A percentile compares a stretch with the other conserved stretches of the same genome.
These are phyloP conservation scores for Prionace glauca DNA, from an alignment of 2,797 vertebrate species.

Conservation along the genomic window DNA sequence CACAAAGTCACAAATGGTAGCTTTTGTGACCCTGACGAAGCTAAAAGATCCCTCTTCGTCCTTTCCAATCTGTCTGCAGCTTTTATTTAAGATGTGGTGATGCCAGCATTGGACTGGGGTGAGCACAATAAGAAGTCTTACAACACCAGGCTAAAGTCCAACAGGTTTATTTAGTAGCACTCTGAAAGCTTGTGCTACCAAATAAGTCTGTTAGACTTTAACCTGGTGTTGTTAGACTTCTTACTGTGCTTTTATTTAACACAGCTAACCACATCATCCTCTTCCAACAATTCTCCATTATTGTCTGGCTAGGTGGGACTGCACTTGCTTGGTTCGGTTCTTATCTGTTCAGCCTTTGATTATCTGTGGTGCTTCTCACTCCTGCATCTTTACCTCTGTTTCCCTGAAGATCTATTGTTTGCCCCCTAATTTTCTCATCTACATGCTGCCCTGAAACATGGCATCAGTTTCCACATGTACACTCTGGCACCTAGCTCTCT, in stretches of 20 bases:
- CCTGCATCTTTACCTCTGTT: neutral
- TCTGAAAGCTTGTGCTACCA: too few relatives aligned
- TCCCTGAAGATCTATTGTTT: neutral
- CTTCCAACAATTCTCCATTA: neutral
- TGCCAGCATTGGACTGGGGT: too few relatives aligned
- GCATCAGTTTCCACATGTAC: too few relatives aligned
- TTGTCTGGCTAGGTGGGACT: neutral
- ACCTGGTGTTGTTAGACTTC: too few relatives aligned
- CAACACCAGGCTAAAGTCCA: too few relatives aligned
- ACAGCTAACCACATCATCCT: neutral
- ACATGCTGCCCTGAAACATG: neutral
- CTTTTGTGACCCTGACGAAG: neutral
- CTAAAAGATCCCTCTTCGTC: neutral
- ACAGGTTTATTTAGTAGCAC: too few relatives aligned
- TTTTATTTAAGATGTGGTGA: neutral
- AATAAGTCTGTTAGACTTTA: too few relatives aligned
- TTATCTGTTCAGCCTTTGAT: neutral
- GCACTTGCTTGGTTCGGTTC: neutral
- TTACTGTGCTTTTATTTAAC: neutral
- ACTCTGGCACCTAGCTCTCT: too few relatives aligned
- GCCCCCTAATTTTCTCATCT: neutral
- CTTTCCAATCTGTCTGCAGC: neutral
- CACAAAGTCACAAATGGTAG: neutral
- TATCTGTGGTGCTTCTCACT: neutral
- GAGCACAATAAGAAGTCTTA: too few relatives aligned